phyloP scores from a whole-genome alignment of 2,113 vertebrate species.

The Galemys pyrenaicus region DNA sequence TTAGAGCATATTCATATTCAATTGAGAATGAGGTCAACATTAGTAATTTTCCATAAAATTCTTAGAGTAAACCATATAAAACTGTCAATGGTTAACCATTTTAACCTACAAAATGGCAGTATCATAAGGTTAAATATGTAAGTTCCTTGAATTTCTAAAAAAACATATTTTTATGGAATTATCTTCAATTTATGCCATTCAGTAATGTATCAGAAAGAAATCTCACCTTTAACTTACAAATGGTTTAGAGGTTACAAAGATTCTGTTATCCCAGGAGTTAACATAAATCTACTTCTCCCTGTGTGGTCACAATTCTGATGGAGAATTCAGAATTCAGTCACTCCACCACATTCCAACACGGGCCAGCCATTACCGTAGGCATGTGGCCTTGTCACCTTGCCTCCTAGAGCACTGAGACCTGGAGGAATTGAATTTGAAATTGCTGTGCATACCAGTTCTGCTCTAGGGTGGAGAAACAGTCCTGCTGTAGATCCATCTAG shows the following conservation, averaged over 20 bases:
- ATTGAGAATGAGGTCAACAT: not conserved
- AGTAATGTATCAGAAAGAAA: not conserved
- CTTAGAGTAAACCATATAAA: not conserved
- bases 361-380: not conserved
- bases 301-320: not conserved
- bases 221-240: not conserved
- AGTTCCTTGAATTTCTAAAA: conserved; percentile 14
- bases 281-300: not conserved
- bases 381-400: not conserved
- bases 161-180: conserved; percentile 27
- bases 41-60: conserved; percentile 18
- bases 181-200: not conserved
- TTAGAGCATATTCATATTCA: not conserved
- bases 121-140: conserved; percentile 6
- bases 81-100: not conserved
- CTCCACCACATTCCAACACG: fast-evolving
- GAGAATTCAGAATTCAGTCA: not conserved
- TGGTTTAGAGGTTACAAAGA: not conserved
- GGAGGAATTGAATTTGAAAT: conserved; percentile 16
- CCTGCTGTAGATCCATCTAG: conserved; percentile 1
- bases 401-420: not conserved
- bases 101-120: conserved; percentile 21
- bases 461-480: conserved; percentile 35
- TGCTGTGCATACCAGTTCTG: not conserved
- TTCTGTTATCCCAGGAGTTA: not conserved